A percentile compares a stretch with the other conserved stretches of the same genome.
Evolutionary conservation across 2,113 vertebrate species (phyloP).

Genomic region (Sebastes fasciatus): DNA sequence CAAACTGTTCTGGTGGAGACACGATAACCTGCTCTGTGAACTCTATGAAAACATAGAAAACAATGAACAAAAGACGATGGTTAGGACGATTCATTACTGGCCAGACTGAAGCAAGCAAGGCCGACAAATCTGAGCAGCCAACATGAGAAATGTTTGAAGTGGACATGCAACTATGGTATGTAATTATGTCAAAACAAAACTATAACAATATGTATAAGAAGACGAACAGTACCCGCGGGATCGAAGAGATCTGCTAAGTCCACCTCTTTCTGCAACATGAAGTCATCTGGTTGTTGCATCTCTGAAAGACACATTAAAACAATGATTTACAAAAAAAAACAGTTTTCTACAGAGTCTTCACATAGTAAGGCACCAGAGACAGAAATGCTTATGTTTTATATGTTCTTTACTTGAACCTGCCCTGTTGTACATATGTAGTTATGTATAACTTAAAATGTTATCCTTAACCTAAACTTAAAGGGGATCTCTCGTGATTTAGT

Average conservation of each 20-base stretch:
- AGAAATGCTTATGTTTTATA: neutral
- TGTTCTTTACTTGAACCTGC: neutral
- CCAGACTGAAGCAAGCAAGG: too few relatives aligned
- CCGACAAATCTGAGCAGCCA: too few relatives aligned
- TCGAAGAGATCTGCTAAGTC: conserved; percentile 15
- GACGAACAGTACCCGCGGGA: conserved; percentile 13
- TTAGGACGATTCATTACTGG: too few relatives aligned
- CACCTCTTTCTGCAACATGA: conserved; percentile 34
- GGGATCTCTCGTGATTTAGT: neutral
- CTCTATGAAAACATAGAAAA: neutral
- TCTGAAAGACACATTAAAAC: conserved; percentile 53
- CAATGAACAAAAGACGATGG: neutral
- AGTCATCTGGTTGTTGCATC: neutral
- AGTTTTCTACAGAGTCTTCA: neutral
- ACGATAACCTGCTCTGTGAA: neutral
- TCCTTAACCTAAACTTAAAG: neutral
- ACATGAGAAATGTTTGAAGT: neutral
- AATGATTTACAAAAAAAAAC: neutral
- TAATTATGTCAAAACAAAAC: neutral
- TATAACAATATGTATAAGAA: neutral
- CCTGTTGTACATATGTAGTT: neutral
- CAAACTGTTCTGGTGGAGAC: neutral
- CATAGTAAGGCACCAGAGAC: neutral
- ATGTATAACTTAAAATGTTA: neutral
- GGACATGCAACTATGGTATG: neutral